These are phyloP conservation scores for Cremastinae sp. DNA, from an alignment of 2,888 invertebrate genomes.

Conservation along the genomic window DNA sequence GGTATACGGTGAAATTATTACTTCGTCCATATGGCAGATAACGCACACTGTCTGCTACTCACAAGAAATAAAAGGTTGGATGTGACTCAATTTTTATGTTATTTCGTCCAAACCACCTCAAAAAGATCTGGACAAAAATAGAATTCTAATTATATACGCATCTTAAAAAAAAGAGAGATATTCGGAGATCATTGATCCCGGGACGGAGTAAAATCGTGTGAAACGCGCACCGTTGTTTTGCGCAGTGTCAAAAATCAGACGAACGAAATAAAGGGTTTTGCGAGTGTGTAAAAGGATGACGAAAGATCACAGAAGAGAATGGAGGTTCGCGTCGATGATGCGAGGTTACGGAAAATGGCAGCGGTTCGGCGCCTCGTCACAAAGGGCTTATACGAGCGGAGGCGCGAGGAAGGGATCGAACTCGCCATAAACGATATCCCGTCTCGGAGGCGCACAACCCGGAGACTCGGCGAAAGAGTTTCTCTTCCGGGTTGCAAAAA, in stretches of 20 bases:
- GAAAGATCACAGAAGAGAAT: constrained; percentile 24
- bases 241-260: constrained; percentile 44
- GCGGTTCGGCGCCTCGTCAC: constrained; percentile 52
- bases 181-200: constrained; percentile 30
- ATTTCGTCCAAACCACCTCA: too few relatives aligned
- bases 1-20: too few relatives aligned
- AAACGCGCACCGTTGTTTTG: constrained; percentile 35
- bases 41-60: too few relatives aligned
- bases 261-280: neutral
- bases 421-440: constrained; percentile 40
- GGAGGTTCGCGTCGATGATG: constrained; percentile 30
- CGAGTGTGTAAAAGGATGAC: constrained; percentile 14
- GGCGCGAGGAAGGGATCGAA: neutral
- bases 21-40: too few relatives aligned
- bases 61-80: too few relatives aligned
- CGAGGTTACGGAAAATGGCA: constrained; percentile 41
- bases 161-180: too few relatives aligned
- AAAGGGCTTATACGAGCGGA: constrained; percentile 48
- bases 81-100: too few relatives aligned
- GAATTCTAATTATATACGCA: too few relatives aligned
- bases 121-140: too few relatives aligned
- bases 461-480: constrained; percentile 33
- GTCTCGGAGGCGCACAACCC: constrained; percentile 39
- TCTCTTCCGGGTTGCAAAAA: constrained; percentile 61
- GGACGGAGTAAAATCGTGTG: constrained; percentile 13